Percentiles rank a stretch among this genome's conserved stretches.
These are phyloP conservation scores for Threskiornis aethiopicus DNA, from an alignment of 2,797 vertebrate species.

Conservation along the genomic window DNA sequence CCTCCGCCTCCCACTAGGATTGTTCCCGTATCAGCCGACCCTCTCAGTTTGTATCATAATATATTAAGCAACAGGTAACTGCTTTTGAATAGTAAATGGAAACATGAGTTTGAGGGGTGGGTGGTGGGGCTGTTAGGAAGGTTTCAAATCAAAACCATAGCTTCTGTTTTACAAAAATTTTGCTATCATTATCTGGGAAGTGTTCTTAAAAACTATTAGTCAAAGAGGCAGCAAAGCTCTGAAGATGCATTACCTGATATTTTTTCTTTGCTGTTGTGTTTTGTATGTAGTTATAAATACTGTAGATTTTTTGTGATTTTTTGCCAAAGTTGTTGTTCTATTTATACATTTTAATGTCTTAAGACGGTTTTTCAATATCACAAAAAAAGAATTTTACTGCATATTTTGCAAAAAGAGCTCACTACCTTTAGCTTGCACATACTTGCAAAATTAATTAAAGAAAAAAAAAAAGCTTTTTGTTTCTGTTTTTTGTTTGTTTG, in stretches of 20 bases:
- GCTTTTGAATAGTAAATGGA: conserved; percentile 52
- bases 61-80: conserved; percentile 55
- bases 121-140: background rate
- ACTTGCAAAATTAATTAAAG: conserved; percentile 83
- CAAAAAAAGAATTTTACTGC: conserved; percentile 83
- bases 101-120: background rate
- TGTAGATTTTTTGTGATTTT: conserved; percentile 86
- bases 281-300: conserved; percentile 91
- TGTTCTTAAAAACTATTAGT: conserved; percentile 80
- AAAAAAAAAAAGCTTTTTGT: conserved; percentile 66
- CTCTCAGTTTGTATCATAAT: conserved; percentile 17
- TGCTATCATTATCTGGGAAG: conserved; percentile 86
- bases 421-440: conserved; percentile 87
- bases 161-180: conserved; percentile 72
- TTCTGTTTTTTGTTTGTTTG: conserved; percentile 72
- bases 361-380: conserved; percentile 89
- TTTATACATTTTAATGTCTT: conserved; percentile 95
- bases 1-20: background rate
- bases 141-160: conserved; percentile 47
- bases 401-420: conserved; percentile 86
- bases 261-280: conserved; percentile 91
- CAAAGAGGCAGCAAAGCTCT: conserved; percentile 80
- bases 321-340: conserved; percentile 86
- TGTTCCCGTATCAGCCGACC: conserved; percentile 27
- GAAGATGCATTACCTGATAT: conserved; percentile 84